phyloP scores from a whole-genome alignment of 2,888 invertebrate species.

The Synergus japonicus region DNA sequence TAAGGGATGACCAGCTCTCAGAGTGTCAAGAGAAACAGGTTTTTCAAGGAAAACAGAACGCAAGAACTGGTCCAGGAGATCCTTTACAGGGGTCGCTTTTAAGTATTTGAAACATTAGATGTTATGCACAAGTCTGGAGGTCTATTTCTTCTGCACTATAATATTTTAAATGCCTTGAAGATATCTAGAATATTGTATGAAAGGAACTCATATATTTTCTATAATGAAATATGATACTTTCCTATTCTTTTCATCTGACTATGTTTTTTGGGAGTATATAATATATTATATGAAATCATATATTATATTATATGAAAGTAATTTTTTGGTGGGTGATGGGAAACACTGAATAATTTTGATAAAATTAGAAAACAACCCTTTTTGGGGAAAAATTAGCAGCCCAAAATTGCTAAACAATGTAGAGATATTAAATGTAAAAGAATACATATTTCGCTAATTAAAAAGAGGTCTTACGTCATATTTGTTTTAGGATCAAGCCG shows the following conservation, averaged over 20 bases:
- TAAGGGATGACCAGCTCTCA: conserved; percentile 36
- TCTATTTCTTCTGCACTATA: background rate
- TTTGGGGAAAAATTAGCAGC: too few species aligned
- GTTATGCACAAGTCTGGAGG: background rate
- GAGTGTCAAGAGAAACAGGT: conserved; percentile 32
- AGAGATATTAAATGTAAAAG: background rate
- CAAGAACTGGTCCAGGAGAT: conserved; percentile 22
- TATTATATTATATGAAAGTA: too few species aligned
- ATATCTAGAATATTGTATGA: too few species aligned
- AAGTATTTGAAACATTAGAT: background rate
- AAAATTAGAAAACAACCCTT: too few species aligned
- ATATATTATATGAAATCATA: too few species aligned
- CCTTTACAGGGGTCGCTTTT: conserved; percentile 10
- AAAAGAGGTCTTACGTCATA: conserved; percentile 6
- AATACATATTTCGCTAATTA: conserved; percentile 9
- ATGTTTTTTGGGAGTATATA: too few species aligned
- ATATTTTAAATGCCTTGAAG: background rate
- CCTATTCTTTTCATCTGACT: too few species aligned
- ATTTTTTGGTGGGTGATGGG: too few species aligned
- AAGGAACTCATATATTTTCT: too few species aligned
- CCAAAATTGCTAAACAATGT: too few species aligned
- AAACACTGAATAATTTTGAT: too few species aligned
- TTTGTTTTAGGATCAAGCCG: conserved; percentile 13
- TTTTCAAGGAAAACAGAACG: conserved; percentile 8
- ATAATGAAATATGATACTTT: too few species aligned